Conservation (phyloP, 2,113 vertebrate genomes). For the Dicaeum eximium region DNA sequence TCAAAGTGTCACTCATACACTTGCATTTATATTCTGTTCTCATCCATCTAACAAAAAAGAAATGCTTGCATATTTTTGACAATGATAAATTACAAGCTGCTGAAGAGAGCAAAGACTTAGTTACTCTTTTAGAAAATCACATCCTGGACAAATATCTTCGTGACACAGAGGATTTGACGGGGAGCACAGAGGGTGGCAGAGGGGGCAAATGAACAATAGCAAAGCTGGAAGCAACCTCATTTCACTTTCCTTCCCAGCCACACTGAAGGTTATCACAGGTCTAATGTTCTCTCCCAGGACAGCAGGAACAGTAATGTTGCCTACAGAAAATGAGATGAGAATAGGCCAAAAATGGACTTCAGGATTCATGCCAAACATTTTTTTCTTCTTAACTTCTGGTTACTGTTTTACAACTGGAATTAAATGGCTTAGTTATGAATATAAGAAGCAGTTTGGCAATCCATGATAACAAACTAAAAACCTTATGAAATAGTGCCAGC, state of each 20-base stretch:
- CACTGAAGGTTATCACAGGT: not conserved
- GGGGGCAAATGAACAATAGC: not conserved
- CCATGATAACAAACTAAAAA: not conserved
- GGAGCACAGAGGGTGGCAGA: not conserved
- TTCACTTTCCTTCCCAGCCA: not conserved
- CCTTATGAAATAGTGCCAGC: not conserved
- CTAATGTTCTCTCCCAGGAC: not conserved
- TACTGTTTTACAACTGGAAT: not conserved
- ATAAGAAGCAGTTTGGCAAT: not conserved
- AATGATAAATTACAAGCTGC: slow-evolving; percentile 53
- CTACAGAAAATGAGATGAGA: not conserved
- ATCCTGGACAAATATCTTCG: slow-evolving; percentile 29
- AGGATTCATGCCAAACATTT: not conserved
- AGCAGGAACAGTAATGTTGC: not conserved
- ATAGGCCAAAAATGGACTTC: not conserved
- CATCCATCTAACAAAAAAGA: slow-evolving; percentile 31
- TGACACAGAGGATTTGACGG: not conserved
- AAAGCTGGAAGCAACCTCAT: not conserved
- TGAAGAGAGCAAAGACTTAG: slow-evolving; percentile 38
- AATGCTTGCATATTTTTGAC: slow-evolving; percentile 48
- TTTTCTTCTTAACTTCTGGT: not conserved
- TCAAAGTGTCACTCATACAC: slow-evolving; percentile 20
- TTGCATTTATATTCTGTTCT: slow-evolving; percentile 47
- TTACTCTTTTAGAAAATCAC: slow-evolving; percentile 42
- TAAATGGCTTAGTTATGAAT: not conserved